Base-by-base conservation (phyloP, 2,888 invertebrate genomes). In the Drosophila emarginata region DNA sequence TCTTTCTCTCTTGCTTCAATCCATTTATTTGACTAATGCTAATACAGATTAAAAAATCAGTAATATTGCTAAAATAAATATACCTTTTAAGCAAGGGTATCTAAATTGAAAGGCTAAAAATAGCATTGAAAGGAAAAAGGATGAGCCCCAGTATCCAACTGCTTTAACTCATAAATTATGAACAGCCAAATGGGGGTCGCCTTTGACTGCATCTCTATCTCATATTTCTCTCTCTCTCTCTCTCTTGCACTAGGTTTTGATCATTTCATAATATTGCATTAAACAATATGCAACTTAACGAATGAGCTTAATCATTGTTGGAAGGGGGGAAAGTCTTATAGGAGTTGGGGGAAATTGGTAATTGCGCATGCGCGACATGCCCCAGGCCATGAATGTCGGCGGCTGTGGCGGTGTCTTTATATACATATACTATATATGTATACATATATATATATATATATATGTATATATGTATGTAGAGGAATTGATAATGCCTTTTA, bases 321-420 rank as follows among this genome's bases (percentile, higher is more conserved):
- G 40, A 3, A 6, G 15, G n/a, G 15, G 65, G 66, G 71, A 51
- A 54, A 26, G 26, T 4, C 26, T 52, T 40, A 60, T 64, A 64
- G 54, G 32, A 45, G 40, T 18, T 15, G 15, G 40, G 40, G 18
- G 45, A 4, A 4, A 11, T 61, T 57, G 73, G 80, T 76, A 82
- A 86, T 82, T 86, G 81, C 80, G 78, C 86, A 86, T 83, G 87
- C 80, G 87, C 84, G 66, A 82, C 85, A 81, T 81, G 80, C 85
- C 59, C 68, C 79, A 74, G 40, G 67, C 63, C 45, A 56, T 63
- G 70, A 69, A 64, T 56, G 67, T 60, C 40, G 68, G 51, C 50
- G 68, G 26, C 40, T 14, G 40, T 54, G 78, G 64, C 80, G 81
- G 78, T 67, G 61, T 66, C 80, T 81, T 81, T 77, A 77, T 68